Base-by-base conservation (phyloP, 2,797 vertebrate genomes). In the Luscinia luscinia region DNA sequence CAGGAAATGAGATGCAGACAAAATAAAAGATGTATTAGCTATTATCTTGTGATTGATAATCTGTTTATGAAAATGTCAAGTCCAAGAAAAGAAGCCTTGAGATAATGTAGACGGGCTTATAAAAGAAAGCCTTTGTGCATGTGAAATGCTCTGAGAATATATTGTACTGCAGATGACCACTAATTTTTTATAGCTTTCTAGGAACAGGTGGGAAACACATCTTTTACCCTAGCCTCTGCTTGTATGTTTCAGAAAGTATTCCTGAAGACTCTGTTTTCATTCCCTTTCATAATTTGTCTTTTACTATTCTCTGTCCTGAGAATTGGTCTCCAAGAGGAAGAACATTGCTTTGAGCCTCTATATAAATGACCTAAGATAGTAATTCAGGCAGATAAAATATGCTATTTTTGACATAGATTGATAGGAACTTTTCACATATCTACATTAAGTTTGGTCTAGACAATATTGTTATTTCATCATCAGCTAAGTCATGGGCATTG, bases 21-120 rank as follows among this genome's bases (percentile, higher is more conserved):
- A 92, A 92, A 87, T 48, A 84, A 62, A 87, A 93, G n/a, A 66
- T 82, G 16, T 76, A 66, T 89, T 87, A 76, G 23, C 81, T 90
- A 20, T 87, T 93, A 69, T 79, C 74, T 66, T 84, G 40, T 90
- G 95, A 93, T 87, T 92, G 81, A 95, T 96, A 94, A 94, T 84
- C 81, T 94, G 81, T 68, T 92, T 90, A 94, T 89, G 75, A 87
- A 94, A 92, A 87, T 74, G 67, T 94, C 84, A 92, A 82, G 45
- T 74, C 63, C 41, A 52, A 74, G 78, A 74, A 89, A 91, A 82
- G 92, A 89, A 79, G 32, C 61, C 43, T 70, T 84, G 63, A 77
- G 87, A 89, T 90, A 89, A 79, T 67, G 57, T 73, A 48, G 63
- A 23, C 0, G 13, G 45, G 41, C 49, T 91, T 85, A 78, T 82